Base-by-base conservation (phyloP, 1,140 invertebrate genomes). In the Drosophila neocordata region DNA sequence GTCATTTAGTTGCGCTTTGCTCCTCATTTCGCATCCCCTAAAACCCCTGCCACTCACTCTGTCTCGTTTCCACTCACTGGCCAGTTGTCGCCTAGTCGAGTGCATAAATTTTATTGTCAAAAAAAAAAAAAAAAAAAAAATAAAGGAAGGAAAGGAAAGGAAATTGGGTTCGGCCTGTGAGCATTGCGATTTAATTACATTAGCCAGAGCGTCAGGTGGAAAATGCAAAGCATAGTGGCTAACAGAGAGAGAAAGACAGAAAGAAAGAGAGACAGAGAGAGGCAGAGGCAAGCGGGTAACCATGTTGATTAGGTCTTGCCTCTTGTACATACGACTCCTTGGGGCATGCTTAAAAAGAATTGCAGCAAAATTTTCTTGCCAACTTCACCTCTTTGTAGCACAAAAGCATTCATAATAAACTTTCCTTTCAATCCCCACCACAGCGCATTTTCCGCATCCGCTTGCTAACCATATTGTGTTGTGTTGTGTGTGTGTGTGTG, bases 161-260 rank as follows among this genome's bases (percentile, higher is more conserved):
- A 48, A 48, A 48, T 48, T 48, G 41, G 73, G 57, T 68, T 64
- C 63, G 65, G 60, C 82, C 35, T 68, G 74, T 63, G 63, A 69
- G 72, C 77, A 85, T 73, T 77, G 80, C 81, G 77, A 84, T 83
- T 83, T 84, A 84, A 84, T 84, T 84, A 84, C 80, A 85, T 84
- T 84, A 85, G 72, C 72, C 57, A 44, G 57, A 75, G 72, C 57
- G 72, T 61, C 72, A 75, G 72, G 48, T 75, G 72, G 64, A 51
- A 27, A 62, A 73, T 74, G 72, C 70, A 74, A 56, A 18, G 35
- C 22, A 13, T 24, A 31, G n/a, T 13, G n/a, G 37, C n/a, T n/a
- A n/a, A n/a, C n/a, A n/a, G n/a, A n/a, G n/a, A n/a, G n/a, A n/a
- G n/a, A n/a, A n/a, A n/a, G n/a, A n/a, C n/a, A n/a, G n/a, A n/a